Percentiles rank a stretch among this genome's conserved stretches.
Evolutionary conservation across 2,888 invertebrate species (phyloP).

Genomic region (Schizotus pectinicornis): DNA sequence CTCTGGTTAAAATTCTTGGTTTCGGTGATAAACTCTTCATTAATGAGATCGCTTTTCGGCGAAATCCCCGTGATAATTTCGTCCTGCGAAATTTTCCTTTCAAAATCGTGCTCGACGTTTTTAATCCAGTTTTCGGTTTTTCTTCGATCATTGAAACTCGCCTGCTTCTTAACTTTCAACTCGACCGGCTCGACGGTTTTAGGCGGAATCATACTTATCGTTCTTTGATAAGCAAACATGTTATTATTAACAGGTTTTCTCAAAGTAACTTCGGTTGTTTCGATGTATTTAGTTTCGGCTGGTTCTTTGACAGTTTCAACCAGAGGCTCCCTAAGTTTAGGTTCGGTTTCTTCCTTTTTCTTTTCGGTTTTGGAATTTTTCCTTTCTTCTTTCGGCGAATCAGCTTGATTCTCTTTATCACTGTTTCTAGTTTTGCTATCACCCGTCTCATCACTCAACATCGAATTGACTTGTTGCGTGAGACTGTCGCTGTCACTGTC

Average conservation of each 20-base stretch:
- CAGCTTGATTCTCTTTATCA: slow-evolving; percentile 73
- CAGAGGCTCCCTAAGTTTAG: slow-evolving; percentile 36
- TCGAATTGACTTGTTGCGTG: slow-evolving; percentile 64
- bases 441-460: slow-evolving; percentile 56
- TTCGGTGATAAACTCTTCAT: slow-evolving; percentile 58
- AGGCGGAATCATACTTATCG: slow-evolving; percentile 48
- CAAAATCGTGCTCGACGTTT: slow-evolving; percentile 43
- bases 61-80: slow-evolving; percentile 42
- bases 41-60: slow-evolving; percentile 43
- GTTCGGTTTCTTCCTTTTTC: slow-evolving; percentile 2
- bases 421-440: slow-evolving; percentile 69
- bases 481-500: slow-evolving; percentile 69
- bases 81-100: slow-evolving; percentile 37
- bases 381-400: slow-evolving; percentile 62
- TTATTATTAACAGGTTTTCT: slow-evolving; percentile 48
- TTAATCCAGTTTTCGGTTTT: slow-evolving; percentile 54
- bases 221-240: slow-evolving; percentile 46
- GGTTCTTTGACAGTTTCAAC: slow-evolving; percentile 28
- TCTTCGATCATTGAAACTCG: slow-evolving; percentile 47
- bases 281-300: slow-evolving; percentile 24
- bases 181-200: slow-evolving; percentile 40
- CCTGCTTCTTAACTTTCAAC: slow-evolving; percentile 50
- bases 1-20: slow-evolving; percentile 78
- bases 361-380: slow-evolving; percentile 47
- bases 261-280: slow-evolving; percentile 47